A percentile compares a stretch with the other conserved stretches of the same genome.
Conservation (phyloP, 2,888 invertebrate species). For the Nymphalis urticae region DNA sequence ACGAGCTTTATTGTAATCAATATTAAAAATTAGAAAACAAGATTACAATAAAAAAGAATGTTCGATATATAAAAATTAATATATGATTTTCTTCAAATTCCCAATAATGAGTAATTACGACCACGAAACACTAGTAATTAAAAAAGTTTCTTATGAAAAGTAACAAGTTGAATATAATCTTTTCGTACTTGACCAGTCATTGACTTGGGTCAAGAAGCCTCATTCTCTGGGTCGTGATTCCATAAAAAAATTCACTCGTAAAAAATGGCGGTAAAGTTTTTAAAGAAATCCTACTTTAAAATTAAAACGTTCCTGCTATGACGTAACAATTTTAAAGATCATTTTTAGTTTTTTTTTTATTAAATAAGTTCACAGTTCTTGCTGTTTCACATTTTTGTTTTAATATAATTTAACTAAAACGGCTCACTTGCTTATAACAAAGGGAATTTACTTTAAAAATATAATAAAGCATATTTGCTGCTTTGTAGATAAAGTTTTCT, state of each 20-base stretch:
- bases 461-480: no score
- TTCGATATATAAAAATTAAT: no score
- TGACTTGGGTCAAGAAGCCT: conserved; percentile 5
- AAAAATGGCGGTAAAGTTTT: conserved; percentile 1
- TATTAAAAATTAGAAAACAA: no score
- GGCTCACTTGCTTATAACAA: no score
- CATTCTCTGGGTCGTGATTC: conserved; percentile 3
- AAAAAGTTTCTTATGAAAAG: not conserved
- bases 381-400: no score
- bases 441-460: no score
- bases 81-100: no score
- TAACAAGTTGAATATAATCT: not conserved
- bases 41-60: no score
- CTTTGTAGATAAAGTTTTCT: no score
- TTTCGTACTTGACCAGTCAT: conserved; percentile 4
- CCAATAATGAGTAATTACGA: no score
- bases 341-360: not conserved
- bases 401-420: no score
- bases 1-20: no score
- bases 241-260: not conserved
- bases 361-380: not conserved
- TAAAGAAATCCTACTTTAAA: not conserved
- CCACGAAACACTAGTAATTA: not conserved
- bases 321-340: not conserved
- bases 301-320: not conserved